phyloP scores from a whole-genome alignment of 2,888 invertebrate species.

The Schizotus pectinicornis region DNA sequence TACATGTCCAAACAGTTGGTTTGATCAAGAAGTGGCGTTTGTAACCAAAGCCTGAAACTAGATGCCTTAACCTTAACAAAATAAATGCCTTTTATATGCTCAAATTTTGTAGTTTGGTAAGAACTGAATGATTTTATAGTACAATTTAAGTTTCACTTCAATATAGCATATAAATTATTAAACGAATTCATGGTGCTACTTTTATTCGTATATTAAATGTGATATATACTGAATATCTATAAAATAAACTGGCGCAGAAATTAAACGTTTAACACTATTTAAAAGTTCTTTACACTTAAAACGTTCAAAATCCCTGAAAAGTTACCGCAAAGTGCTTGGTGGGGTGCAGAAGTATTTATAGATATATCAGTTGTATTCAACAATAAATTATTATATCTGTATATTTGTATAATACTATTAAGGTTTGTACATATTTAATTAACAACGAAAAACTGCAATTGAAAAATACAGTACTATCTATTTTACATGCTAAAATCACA shows the following conservation, averaged over 20 bases:
- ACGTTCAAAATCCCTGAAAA: neutral
- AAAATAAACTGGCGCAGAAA: neutral
- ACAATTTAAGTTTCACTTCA: constrained; percentile 27
- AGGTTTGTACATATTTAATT: constrained; percentile 31
- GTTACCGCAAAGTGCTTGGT: neutral
- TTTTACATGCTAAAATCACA: neutral
- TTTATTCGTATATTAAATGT: constrained; percentile 33
- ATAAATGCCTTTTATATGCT: constrained; percentile 38
- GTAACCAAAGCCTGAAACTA: constrained; percentile 44
- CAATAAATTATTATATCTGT: constrained; percentile 40
- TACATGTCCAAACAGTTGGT: neutral
- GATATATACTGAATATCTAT: constrained; percentile 27
- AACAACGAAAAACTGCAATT: constrained; percentile 28
- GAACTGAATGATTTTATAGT: constrained; percentile 26
- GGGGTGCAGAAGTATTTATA: constrained; percentile 11
- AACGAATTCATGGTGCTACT: constrained; percentile 43
- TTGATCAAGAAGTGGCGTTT: constrained; percentile 24
- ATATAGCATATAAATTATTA: constrained; percentile 30
- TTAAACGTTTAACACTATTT: too few species aligned
- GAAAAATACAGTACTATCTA: constrained; percentile 7
- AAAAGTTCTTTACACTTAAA: neutral
- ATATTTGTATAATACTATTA: constrained; percentile 36
- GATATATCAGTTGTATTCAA: constrained; percentile 33
- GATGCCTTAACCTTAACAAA: constrained; percentile 36
- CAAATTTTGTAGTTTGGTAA: constrained; percentile 37